These are phyloP conservation scores for Chiroxiphia lanceolata DNA, from an alignment of 2,797 vertebrate species.

Conservation along the genomic window DNA sequence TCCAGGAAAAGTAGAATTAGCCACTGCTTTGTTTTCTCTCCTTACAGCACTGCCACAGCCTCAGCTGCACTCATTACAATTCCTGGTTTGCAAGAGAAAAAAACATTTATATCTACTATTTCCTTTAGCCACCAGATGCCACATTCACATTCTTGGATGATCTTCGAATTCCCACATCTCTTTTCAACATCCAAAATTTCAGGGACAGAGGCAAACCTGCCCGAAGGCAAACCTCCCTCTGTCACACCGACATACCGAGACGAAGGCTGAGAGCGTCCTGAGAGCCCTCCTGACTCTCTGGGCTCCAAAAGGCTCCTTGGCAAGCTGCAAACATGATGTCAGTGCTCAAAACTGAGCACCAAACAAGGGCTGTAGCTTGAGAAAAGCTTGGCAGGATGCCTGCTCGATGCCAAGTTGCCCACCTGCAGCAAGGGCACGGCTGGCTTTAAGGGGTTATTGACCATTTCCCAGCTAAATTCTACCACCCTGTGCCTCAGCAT, in stretches of 20 bases:
- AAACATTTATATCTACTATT: neutral
- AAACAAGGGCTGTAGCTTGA: neutral
- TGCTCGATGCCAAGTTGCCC: fast-evolving
- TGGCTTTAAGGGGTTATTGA: neutral
- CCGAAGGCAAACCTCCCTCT: neutral
- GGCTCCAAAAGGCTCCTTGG: neutral
- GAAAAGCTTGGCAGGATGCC: neutral
- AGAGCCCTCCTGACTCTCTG: fast-evolving
- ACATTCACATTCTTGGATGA: fast-evolving
- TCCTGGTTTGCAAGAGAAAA: neutral
- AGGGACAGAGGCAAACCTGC: neutral
- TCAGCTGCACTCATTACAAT: neutral
- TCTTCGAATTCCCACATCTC: neutral
- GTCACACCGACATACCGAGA: fast-evolving
- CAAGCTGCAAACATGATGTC: neutral
- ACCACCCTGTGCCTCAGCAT: neutral
- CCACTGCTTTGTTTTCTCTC: neutral
- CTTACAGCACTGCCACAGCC: neutral
- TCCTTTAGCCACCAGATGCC: neutral
- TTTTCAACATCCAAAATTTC: neutral
- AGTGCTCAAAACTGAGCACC: neutral
- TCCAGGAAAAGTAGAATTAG: neutral
- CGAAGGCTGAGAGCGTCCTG: fast-evolving
- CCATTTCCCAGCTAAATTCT: neutral
- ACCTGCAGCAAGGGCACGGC: no score